Evolutionary conservation across 1,140 invertebrate genomes (phyloP), one percentile per base, ranked within the genome.

Genomic region (Pseudomyrmex sp.): DNA sequence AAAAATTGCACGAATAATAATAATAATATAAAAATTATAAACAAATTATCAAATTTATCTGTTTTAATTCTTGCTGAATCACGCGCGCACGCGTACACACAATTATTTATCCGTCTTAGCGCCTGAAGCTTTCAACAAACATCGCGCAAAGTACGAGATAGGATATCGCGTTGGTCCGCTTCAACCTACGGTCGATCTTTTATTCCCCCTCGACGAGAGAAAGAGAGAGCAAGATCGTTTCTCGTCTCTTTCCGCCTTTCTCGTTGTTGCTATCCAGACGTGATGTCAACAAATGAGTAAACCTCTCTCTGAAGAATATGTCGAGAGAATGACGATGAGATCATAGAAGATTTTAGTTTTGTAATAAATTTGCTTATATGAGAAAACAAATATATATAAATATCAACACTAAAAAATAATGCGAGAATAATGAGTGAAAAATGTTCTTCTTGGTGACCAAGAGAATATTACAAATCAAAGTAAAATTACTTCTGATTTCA

Each of bases 111-210:
- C 58, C 65, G 35, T 8, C 46, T 76, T 54, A 18, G n/a, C 48
- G n/a, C 13, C 52, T 46, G 52, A 79, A 79, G 18, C 13, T 79
- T 13, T 79, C n/a, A 15, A 18, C 13, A 15, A 77, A 35, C 9
- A 54, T 52, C 15, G 58, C 59, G 58, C 9, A 75, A 75, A 46
- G 59, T 35, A 82, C 46, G 59, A 74, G 54, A 69, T 35, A 26
- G 74, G 23, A 18, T 46, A 82, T 82, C 58, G 79, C 26, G 79
- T 74, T 75, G 70, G 58, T 63, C 58, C 54, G 65, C 61, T 54
- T 70, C 63, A 48, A 74, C 59, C 35, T 26, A 82, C 56, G 68
- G 69, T 61, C 77, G 77, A 59, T 82, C 69, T 23, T 77, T 80
- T 56, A 72, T 70, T 70, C 23, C 54, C 75, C 23, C 66, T 80